phyloP scores from a whole-genome alignment of 30 jellyfish, hydroid and myxozoan genomes.

The Rhopilema esculentum region DNA sequence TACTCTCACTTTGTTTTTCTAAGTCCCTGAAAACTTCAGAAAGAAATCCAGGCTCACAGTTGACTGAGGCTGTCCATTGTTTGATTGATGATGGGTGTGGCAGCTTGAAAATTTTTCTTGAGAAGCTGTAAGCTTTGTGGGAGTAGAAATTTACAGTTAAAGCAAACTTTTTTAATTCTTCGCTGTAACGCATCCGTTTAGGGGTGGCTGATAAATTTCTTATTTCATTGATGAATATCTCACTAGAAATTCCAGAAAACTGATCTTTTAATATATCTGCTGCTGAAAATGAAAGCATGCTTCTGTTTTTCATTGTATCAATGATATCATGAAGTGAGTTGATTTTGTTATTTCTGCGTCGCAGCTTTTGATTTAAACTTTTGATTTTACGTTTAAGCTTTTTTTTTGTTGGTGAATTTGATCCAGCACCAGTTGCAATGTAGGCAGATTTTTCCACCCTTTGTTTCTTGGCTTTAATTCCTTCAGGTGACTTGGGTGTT shows the following conservation, averaged over 20 bases:
- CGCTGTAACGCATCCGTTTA: slow-evolving; percentile 1
- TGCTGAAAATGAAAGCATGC: neutral
- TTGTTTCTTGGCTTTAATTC: neutral
- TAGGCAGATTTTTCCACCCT: neutral
- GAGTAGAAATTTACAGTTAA: slow-evolving; percentile 41
- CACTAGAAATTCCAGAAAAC: slow-evolving; percentile 10
- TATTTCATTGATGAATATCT: slow-evolving; percentile 5
- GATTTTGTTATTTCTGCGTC: slow-evolving; percentile 16
- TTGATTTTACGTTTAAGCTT: neutral
- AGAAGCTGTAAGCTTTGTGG: slow-evolving; percentile 38
- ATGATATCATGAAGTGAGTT: neutral
- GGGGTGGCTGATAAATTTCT: neutral
- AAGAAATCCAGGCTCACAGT: slow-evolving; percentile 54
- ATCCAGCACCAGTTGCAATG: neutral
- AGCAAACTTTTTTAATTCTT: slow-evolving; percentile 48
- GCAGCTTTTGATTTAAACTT: neutral
- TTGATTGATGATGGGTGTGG: slow-evolving; percentile 48
- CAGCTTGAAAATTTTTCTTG: slow-evolving; percentile 15
- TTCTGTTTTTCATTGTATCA: neutral
- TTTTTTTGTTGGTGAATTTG: slow-evolving; percentile 9
- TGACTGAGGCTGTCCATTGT: slow-evolving; percentile 32
- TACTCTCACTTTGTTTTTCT: slow-evolving; percentile 20
- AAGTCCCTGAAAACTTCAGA: slow-evolving; percentile 27
- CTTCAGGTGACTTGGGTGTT: neutral
- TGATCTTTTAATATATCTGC: slow-evolving; percentile 17